These are phyloP conservation scores for Tinea semifulvella DNA, from an alignment of 2,888 invertebrate species.

Conservation along the genomic window DNA sequence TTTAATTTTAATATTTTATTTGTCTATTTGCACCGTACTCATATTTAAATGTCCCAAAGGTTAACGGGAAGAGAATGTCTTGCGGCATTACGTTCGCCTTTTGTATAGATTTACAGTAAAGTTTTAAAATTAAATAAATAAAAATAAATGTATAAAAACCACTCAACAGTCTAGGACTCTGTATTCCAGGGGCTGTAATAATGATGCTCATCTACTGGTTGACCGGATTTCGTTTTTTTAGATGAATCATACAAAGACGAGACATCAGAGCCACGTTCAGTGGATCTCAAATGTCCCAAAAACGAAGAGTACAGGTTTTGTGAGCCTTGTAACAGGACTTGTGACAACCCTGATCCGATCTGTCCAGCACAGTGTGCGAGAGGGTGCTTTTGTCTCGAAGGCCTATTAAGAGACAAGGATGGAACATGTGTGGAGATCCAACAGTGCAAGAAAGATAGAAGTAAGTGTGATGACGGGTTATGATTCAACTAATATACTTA, in stretches of 20 bases:
- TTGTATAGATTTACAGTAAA: no score
- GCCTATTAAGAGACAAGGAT: slow-evolving; percentile 30
- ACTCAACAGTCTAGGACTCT: no score
- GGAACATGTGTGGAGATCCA: slow-evolving; percentile 30
- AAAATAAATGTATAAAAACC: no score
- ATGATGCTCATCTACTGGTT: background rate
- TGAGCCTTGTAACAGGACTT: slow-evolving; percentile 37
- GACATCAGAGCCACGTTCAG: slow-evolving; percentile 31
- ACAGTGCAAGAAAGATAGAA: slow-evolving; percentile 23
- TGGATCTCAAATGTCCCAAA: slow-evolving; percentile 25
- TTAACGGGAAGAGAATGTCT: no score
- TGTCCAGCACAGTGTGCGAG: slow-evolving; percentile 43
- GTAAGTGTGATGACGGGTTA: no score
- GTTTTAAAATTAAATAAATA: no score
- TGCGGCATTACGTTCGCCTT: no score
- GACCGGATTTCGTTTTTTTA: slow-evolving; percentile 9
- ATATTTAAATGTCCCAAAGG: no score
- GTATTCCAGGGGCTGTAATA: background rate
- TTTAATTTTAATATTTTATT: no score
- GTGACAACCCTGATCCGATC: slow-evolving; percentile 38
- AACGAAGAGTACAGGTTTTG: slow-evolving; percentile 44
- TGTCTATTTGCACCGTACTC: no score
- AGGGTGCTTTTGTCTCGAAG: slow-evolving; percentile 43
- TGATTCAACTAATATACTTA: no score
- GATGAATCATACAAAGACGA: slow-evolving; percentile 26